phyloP scores from a whole-genome alignment of 2,113 vertebrate genomes.

The Holacanthus passer region DNA sequence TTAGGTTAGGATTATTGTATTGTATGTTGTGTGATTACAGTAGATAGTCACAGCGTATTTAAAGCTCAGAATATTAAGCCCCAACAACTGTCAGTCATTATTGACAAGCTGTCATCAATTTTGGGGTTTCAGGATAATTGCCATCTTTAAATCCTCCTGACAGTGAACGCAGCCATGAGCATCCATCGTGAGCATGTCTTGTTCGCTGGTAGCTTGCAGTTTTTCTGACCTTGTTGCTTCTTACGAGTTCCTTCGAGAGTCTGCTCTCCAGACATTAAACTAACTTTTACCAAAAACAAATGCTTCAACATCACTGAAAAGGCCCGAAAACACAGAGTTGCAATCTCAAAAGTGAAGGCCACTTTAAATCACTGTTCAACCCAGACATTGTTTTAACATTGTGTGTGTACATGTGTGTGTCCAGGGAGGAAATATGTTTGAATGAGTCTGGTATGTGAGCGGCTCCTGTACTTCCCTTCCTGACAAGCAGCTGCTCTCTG shows the following conservation, averaged over 20 bases:
- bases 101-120: background rate
- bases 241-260: background rate
- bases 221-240: too few relatives aligned
- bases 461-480: conserved; percentile 53
- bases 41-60: too few relatives aligned
- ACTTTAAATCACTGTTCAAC: background rate
- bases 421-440: conserved; percentile 56
- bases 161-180: background rate
- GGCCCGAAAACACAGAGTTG: background rate
- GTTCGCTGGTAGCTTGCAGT: background rate
- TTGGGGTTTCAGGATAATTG: background rate
- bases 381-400: background rate
- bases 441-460: conserved; percentile 57
- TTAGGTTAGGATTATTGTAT: background rate
- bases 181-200: background rate
- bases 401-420: conserved; percentile 1
- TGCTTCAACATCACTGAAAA: background rate
- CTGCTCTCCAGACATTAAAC: background rate
- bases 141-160: background rate
- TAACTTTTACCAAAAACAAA: background rate
- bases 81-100: too few relatives aligned
- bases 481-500: conserved; percentile 47
- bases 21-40: too few relatives aligned
- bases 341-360: background rate
- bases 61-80: background rate